Evolutionary conservation across 1,140 invertebrate species (phyloP), one percentile per base, ranked within the genome.

Genomic region (Drosophila navojoa): DNA sequence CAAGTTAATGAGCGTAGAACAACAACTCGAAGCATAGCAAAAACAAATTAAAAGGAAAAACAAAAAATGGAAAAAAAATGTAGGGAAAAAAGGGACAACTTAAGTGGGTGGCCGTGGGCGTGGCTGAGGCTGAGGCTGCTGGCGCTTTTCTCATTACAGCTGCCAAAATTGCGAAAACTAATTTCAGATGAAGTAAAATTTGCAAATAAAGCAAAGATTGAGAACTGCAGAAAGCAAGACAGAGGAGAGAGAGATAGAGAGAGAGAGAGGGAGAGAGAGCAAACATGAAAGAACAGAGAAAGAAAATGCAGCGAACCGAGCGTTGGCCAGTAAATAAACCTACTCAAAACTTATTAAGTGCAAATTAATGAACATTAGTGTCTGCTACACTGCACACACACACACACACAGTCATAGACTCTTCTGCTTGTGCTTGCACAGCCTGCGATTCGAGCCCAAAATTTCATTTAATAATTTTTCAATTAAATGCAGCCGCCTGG

Each of bases 381-480:
- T 71, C 60, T 81, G 67, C 68, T 52, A 66, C 22, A 66, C 58
- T 73, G 53, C 74, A 66, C 70, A 52, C 69, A 52, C 40, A 40
- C 13, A 29, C 32, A 63, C 25, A 29, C 25, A 64, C 25, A 54
- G 5, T 13, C 10, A 57, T 2, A 47, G 29, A 60, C 1, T 13
- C 35, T 38, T 38, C 10, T 38, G 3, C 35, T 32, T 9, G 29
- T 32, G 29, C 29, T 32, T 32, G 29, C 29, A 32, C 29, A 32
- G 29, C 6, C 6, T 38, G 35, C 35, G 35, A 11, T 38, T 10
- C 35, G 35, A 38, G 35, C 42, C 42, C 42, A 16, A 45, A 87
- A 87, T 62, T 86, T 79, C 82, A 79, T 87, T 87, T 87, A 81
- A 87, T 87, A 87, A 87, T 87, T 87, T 87, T 87, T 87, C 82